Percentiles rank a stretch among this genome's conserved stretches.
These are phyloP conservation scores for Aelia acuminata DNA, from an alignment of 2,888 invertebrate species.

Conservation along the genomic window DNA sequence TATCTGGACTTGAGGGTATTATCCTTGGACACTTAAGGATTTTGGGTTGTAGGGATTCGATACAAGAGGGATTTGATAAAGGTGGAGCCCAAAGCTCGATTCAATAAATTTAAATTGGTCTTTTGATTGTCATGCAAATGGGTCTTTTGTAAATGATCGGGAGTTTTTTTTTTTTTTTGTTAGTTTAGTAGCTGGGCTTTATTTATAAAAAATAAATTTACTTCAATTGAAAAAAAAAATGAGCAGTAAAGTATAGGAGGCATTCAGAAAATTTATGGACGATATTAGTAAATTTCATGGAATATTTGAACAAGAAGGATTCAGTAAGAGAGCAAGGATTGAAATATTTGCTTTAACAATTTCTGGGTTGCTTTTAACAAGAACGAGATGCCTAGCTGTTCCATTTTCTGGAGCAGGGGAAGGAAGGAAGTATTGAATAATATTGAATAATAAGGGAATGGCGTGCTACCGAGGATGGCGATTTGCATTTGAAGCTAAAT, in stretches of 20 bases:
- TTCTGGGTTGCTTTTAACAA: neutral
- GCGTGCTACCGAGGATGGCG: neutral
- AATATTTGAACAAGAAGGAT: neutral
- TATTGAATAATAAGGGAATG: neutral
- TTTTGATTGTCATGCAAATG: too few species aligned
- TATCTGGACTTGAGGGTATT: too few species aligned
- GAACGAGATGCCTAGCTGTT: neutral
- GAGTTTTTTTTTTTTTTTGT: too few species aligned
- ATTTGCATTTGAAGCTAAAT: constrained; percentile 28
- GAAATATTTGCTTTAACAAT: neutral
- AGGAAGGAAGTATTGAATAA: neutral
- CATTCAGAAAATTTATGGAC: neutral
- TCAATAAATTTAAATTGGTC: too few species aligned
- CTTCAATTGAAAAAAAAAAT: neutral
- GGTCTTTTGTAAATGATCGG: too few species aligned
- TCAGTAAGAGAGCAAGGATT: neutral
- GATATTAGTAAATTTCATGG: neutral
- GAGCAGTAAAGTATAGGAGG: neutral
- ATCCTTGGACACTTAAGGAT: too few species aligned
- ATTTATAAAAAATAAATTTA: neutral
- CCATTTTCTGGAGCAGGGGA: neutral
- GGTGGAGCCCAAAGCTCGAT: too few species aligned
- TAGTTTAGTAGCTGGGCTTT: too few species aligned
- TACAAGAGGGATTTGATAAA: too few species aligned
- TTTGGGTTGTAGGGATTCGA: too few species aligned